Conservation (phyloP, 1,140 invertebrate genomes). For the Lepidurus arcticus region DNA sequence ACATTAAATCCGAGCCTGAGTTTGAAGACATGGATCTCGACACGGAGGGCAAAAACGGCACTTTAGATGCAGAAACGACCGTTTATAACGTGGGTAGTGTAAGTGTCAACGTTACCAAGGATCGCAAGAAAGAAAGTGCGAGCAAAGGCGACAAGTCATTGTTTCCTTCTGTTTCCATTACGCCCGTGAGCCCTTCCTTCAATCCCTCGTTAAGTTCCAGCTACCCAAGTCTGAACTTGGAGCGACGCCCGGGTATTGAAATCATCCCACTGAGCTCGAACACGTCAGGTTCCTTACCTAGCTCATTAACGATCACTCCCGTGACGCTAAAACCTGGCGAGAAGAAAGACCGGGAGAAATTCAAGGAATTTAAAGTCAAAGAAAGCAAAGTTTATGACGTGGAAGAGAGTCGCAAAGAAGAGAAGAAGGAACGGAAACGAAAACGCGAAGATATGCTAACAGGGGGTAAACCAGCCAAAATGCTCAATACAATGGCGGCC, state of each 20-base stretch:
- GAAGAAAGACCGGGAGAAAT: constrained; percentile 36
- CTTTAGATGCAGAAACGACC: not conserved
- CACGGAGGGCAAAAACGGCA: not conserved
- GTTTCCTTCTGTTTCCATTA: constrained; percentile 70
- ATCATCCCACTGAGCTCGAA: constrained; percentile 65
- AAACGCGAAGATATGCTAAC: constrained; percentile 51
- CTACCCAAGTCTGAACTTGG: constrained; percentile 55
- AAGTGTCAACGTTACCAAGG: not conserved
- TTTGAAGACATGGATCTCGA: constrained; percentile 13
- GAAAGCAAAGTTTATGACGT: constrained; percentile 29
- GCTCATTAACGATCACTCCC: constrained; percentile 77
- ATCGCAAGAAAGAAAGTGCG: not conserved
- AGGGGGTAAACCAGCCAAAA: constrained; percentile 38
- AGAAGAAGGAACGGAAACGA: constrained; percentile 40
- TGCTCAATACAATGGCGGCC: constrained; percentile 33
- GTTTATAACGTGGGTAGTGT: not conserved
- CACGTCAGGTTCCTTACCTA: constrained; percentile 57
- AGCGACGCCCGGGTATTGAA: constrained; percentile 67
- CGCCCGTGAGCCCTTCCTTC: constrained; percentile 56
- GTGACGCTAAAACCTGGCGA: constrained; percentile 48
- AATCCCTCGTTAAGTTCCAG: constrained; percentile 53
- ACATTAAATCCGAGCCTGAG: not conserved
- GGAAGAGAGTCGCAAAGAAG: constrained; percentile 50
- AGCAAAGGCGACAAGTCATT: constrained; percentile 43
- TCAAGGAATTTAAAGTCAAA: constrained; percentile 31